These are phyloP conservation scores for Bombylius discolor DNA, from an alignment of 2,888 invertebrate genomes.

Conservation along the genomic window DNA sequence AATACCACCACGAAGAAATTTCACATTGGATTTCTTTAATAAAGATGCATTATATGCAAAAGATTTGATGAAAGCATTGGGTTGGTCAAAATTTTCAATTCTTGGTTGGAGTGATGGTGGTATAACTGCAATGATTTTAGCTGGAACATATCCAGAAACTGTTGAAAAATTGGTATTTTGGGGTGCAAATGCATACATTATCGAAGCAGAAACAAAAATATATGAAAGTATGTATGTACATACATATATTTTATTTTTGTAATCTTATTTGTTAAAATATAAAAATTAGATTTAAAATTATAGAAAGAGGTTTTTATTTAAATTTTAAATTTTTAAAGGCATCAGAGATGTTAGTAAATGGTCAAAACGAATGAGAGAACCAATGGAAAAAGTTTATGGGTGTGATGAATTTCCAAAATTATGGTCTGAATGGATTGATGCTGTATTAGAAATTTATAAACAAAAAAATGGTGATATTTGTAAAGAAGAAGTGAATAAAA, in stretches of 20 bases:
- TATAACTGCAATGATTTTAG: conserved; percentile 60
- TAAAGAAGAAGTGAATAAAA: conserved; percentile 44
- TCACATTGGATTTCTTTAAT: conserved; percentile 54
- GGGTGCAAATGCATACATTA: conserved; percentile 64
- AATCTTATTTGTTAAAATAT: neutral
- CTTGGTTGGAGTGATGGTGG: conserved; percentile 89
- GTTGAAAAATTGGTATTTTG: conserved; percentile 63
- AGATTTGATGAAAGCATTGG: conserved; percentile 58
- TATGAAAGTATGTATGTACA: conserved; percentile 43
- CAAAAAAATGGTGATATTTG: conserved; percentile 61
- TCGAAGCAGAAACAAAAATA: conserved; percentile 50
- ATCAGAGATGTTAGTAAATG: conserved; percentile 60
- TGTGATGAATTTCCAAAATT: conserved; percentile 51
- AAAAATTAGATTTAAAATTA: neutral
- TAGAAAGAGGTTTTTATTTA: neutral
- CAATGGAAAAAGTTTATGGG: conserved; percentile 61
- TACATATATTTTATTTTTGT: neutral
- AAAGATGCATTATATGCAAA: conserved; percentile 60
- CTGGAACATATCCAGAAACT: conserved; percentile 51
- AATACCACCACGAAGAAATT: conserved; percentile 61
- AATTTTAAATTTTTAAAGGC: conserved; percentile 36
- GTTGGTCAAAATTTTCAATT: conserved; percentile 55
- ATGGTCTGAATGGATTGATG: conserved; percentile 64
- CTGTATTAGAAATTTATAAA: conserved; percentile 43
- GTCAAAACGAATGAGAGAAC: conserved; percentile 64